Conservation (phyloP, 2,113 vertebrate genomes). For the Uropsilus gracilis region DNA sequence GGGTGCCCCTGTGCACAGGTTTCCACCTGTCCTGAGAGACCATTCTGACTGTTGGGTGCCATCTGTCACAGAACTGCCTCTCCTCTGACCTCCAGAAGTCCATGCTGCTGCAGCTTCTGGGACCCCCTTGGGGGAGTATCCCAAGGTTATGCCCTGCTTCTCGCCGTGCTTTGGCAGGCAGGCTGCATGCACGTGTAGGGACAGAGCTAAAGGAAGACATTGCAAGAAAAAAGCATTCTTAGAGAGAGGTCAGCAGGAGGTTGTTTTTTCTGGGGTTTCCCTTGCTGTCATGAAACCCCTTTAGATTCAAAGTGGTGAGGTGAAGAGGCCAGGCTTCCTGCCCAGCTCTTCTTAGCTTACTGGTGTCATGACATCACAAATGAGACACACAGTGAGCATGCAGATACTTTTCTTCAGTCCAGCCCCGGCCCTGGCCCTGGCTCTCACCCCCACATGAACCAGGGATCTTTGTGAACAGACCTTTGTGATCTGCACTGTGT, state of each 20-base stretch:
- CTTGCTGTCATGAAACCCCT: background rate
- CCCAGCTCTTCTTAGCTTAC: background rate
- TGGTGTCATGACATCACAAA: background rate
- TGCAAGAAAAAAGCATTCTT: background rate
- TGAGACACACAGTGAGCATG: background rate
- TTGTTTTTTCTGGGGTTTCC: background rate
- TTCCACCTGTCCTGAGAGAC: background rate
- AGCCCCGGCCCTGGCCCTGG: background rate
- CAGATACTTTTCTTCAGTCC: background rate
- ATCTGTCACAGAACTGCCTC: background rate
- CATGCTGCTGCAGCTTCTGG: background rate
- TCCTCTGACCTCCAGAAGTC: background rate
- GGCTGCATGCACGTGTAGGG: no score
- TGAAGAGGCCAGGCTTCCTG: background rate
- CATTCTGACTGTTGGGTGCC: background rate
- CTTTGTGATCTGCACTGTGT: rapidly evolving
- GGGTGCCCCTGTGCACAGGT: background rate
- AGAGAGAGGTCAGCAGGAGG: background rate
- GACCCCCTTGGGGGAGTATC: no score
- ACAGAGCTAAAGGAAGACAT: background rate
- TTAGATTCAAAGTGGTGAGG: background rate
- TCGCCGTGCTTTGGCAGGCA: background rate
- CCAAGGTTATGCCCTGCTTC: background rate
- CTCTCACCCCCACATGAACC: background rate
- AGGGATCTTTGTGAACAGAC: background rate